These are phyloP conservation scores for Choloepus didactylus DNA, from an alignment of 2,797 vertebrate genomes.

Conservation along the genomic window DNA sequence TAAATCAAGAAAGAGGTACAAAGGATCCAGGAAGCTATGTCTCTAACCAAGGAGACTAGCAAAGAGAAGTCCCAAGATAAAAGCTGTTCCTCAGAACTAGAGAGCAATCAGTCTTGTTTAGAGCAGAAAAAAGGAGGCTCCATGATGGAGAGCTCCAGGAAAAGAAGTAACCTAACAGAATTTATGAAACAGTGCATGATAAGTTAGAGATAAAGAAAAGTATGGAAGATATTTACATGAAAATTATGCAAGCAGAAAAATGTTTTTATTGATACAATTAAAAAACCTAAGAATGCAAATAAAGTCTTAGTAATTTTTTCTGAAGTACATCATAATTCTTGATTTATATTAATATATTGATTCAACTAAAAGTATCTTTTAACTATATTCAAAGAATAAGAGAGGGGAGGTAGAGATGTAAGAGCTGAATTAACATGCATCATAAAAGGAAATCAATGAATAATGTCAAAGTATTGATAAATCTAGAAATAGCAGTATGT, in stretches of 20 bases:
- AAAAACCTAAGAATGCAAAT: neutral
- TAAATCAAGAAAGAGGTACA: neutral
- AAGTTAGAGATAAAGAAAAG: neutral
- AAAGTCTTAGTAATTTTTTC: neutral
- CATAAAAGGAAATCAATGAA: neutral
- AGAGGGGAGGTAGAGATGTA: neutral
- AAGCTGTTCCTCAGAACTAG: neutral
- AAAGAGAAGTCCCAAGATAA: neutral
- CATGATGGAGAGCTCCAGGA: neutral
- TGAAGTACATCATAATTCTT: neutral
- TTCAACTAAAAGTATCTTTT: neutral
- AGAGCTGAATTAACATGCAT: neutral
- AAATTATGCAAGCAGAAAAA: neutral
- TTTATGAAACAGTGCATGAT: neutral
- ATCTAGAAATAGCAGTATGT: neutral
- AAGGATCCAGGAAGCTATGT: neutral
- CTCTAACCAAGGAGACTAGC: neutral
- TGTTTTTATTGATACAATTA: neutral
- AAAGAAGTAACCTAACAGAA: neutral
- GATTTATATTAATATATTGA: neutral
- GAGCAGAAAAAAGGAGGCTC: neutral
- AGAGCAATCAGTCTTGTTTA: neutral
- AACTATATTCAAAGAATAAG: slow-evolving; percentile 23
- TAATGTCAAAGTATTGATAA: neutral
- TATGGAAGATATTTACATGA: neutral